phyloP scores from a whole-genome alignment of 2,113 vertebrate genomes.

The Sisor rabdophorus region DNA sequence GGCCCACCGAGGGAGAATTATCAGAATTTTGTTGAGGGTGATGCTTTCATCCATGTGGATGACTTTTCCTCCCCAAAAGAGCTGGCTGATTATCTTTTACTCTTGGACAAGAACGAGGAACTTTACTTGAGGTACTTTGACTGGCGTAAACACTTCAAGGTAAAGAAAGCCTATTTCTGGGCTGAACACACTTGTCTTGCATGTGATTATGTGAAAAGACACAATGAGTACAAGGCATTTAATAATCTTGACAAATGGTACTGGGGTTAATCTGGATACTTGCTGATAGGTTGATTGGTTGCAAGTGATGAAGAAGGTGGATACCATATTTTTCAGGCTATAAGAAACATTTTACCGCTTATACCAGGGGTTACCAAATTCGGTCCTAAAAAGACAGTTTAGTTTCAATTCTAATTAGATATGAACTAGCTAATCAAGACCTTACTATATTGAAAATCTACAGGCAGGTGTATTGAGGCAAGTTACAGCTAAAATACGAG shows the following conservation, averaged over 20 bases:
- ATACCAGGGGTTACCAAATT: too few relatives aligned
- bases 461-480: too few relatives aligned
- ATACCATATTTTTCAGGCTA: constrained; percentile 24
- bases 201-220: constrained; percentile 89
- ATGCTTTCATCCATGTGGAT: constrained; percentile 93
- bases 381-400: too few relatives aligned
- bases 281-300: constrained; percentile 26
- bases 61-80: constrained; percentile 91
- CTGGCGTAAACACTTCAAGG: constrained; percentile 91
- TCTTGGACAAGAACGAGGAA: constrained; percentile 90
- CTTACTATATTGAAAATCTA: too few relatives aligned
- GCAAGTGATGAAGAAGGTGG: not conserved
- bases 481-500: too few relatives aligned
- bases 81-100: constrained; percentile 87
- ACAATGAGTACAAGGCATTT: constrained; percentile 89
- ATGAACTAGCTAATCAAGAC: too few relatives aligned
- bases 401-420: too few relatives aligned
- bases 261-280: constrained; percentile 74
- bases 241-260: constrained; percentile 95
- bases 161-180: constrained; percentile 89
- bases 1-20: constrained; percentile 91
- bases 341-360: not conserved
- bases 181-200: constrained; percentile 93
- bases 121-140: constrained; percentile 91
- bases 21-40: constrained; percentile 90